Conservation (phyloP, 2,113 vertebrate genomes). For the Chelonoidis abingdonii region DNA sequence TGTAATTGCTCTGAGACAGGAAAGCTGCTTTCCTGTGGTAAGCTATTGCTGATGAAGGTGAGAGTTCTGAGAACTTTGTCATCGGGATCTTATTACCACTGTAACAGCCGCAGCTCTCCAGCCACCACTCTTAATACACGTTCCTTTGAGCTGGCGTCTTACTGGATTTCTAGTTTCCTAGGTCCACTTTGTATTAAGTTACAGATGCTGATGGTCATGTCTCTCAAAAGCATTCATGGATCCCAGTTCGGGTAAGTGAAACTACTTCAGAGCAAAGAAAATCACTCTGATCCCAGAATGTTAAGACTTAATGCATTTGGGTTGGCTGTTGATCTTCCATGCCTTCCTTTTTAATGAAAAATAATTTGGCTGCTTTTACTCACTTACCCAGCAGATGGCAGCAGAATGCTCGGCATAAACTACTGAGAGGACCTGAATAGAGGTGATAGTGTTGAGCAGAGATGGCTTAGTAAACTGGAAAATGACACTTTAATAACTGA, state of each 20-base stretch:
- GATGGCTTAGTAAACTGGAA: background rate
- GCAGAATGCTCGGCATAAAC: background rate
- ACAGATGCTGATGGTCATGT: background rate
- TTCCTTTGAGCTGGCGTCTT: background rate
- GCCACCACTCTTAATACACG: background rate
- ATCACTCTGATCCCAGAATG: background rate
- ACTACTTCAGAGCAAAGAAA: background rate
- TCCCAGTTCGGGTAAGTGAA: rapidly evolving
- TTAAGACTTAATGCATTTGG: background rate
- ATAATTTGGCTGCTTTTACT: background rate
- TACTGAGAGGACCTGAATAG: background rate
- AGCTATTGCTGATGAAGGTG: background rate
- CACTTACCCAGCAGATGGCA: background rate
- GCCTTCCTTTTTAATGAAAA: background rate
- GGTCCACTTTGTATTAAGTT: background rate
- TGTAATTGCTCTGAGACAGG: background rate
- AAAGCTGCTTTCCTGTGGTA: background rate
- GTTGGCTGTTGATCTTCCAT: background rate
- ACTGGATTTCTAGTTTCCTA: background rate
- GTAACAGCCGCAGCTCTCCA: background rate
- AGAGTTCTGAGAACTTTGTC: background rate
- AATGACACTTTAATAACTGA: rapidly evolving
- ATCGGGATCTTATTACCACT: background rate
- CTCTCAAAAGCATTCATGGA: background rate
- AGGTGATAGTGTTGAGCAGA: background rate